phyloP scores from a whole-genome alignment of 2,113 vertebrate genomes.

The Dasyurus viverrinus region DNA sequence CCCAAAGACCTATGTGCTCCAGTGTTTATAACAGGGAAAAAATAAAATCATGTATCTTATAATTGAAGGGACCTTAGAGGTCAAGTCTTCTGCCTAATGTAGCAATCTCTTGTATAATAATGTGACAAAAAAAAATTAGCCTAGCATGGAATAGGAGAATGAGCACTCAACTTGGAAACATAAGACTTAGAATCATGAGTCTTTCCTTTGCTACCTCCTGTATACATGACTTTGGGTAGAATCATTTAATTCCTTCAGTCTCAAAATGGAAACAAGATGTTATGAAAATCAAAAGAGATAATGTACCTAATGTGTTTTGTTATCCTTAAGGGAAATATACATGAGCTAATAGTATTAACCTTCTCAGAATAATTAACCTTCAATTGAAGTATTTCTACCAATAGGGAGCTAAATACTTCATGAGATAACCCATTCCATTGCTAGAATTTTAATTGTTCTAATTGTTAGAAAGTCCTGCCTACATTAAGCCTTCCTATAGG shows the following conservation, averaged over 20 bases:
- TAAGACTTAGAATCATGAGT: neutral
- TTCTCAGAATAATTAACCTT: neutral
- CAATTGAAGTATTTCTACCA: neutral
- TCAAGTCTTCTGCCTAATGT: neutral
- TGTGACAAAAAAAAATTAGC: neutral
- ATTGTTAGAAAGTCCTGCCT: neutral
- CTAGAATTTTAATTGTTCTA: neutral
- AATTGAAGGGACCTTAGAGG: neutral
- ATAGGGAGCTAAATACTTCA: neutral
- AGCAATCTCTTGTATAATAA: neutral
- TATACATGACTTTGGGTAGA: neutral
- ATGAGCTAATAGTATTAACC: neutral
- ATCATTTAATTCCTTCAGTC: neutral
- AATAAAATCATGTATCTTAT: neutral
- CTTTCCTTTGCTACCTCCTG: neutral
- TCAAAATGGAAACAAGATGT: neutral
- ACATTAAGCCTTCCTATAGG: neutral
- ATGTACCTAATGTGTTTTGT: neutral
- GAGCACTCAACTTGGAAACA: neutral
- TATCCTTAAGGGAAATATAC: neutral
- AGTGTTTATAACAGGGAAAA: neutral
- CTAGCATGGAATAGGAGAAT: neutral
- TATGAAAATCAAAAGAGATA: neutral
- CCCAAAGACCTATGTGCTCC: neutral
- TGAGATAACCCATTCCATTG: neutral